phyloP scores from a whole-genome alignment of 2,888 invertebrate species.

The Rutpela maculata region DNA sequence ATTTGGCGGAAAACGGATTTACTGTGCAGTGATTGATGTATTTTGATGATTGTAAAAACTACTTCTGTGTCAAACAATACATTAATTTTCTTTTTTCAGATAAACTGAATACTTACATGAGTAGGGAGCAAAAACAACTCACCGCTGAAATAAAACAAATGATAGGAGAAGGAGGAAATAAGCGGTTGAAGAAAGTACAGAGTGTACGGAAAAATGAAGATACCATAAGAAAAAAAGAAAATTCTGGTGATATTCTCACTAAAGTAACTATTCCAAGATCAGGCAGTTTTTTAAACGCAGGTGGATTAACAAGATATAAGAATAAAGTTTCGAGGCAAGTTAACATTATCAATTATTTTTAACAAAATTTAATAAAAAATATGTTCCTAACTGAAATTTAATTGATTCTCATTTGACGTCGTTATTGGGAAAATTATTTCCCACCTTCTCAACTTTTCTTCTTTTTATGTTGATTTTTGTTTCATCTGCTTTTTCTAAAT shows the following conservation, averaged over 20 bases:
- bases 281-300: conserved; percentile 89
- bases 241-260: conserved; percentile 88
- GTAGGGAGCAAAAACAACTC: conserved; percentile 75
- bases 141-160: conserved; percentile 73
- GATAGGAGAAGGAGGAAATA: conserved; percentile 68
- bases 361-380: too few species aligned
- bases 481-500: too few species aligned
- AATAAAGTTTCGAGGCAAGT: conserved; percentile 81
- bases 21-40: too few species aligned
- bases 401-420: too few species aligned
- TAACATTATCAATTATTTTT: too few species aligned
- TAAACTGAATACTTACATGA: conserved; percentile 74
- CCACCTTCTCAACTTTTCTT: too few species aligned
- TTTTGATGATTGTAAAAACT: too few species aligned
- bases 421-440: too few species aligned
- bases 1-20: too few species aligned
- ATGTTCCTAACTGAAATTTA: too few species aligned
- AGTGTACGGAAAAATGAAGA: conserved; percentile 71
- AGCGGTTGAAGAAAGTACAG: conserved; percentile 73
- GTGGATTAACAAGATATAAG: conserved; percentile 85
- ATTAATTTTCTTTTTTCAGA: conserved; percentile 64
- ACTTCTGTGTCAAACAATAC: too few species aligned
- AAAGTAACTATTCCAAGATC: conserved; percentile 91
- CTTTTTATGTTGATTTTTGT: too few species aligned
- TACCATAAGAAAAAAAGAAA: conserved; percentile 73